These are phyloP conservation scores for Cheilosia vulpina DNA, from an alignment of 2,888 invertebrate species.

Conservation along the genomic window DNA sequence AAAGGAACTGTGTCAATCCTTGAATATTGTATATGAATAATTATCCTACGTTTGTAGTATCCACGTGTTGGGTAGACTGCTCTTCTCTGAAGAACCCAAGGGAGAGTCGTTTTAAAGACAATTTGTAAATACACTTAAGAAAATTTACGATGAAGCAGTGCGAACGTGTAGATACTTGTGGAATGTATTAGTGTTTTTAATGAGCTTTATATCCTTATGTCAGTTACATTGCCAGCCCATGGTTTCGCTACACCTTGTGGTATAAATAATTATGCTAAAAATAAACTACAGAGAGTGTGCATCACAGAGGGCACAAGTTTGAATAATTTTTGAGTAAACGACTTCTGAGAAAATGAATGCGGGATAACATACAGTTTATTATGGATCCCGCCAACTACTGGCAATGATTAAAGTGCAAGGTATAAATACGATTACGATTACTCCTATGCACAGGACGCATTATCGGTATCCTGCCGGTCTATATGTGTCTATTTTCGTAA, in stretches of 20 bases:
- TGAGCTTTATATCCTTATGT: slow-evolving; percentile 4
- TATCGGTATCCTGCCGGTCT: neutral
- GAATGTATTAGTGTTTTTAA: slow-evolving; percentile 33
- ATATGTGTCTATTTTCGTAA: neutral
- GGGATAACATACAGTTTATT: too few species aligned
- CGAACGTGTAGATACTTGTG: slow-evolving; percentile 11
- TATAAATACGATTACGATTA: too few species aligned
- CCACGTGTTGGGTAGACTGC: slow-evolving; percentile 24
- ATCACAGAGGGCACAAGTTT: too few species aligned
- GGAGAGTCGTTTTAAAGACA: neutral
- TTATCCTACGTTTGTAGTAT: slow-evolving; percentile 1
- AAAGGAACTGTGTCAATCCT: slow-evolving; percentile 4
- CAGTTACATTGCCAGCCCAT: neutral
- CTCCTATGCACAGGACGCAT: too few species aligned
- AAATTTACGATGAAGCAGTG: neutral
- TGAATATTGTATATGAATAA: neutral
- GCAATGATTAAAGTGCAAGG: too few species aligned
- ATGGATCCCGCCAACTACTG: too few species aligned
- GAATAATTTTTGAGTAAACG: too few species aligned
- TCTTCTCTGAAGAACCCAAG: neutral
- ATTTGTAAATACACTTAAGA: slow-evolving; percentile 3
- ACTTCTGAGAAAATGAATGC: too few species aligned
- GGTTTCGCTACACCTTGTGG: neutral
- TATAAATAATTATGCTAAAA: slow-evolving; percentile 4
- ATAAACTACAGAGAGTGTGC: neutral